phyloP scores from a whole-genome alignment of 2,797 vertebrate genomes.

The Gallinago nigripennis region DNA sequence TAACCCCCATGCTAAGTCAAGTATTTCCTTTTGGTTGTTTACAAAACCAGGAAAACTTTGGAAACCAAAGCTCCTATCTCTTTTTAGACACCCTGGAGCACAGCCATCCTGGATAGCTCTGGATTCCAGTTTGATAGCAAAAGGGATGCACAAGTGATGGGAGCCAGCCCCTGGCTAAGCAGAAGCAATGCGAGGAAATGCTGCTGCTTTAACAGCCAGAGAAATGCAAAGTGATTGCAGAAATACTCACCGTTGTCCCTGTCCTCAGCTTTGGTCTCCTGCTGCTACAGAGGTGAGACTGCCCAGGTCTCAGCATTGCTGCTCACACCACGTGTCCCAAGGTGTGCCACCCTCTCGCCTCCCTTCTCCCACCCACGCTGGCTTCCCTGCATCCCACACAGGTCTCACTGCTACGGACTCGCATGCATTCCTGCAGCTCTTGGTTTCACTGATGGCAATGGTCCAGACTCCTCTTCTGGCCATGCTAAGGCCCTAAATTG shows the following conservation, averaged over 20 bases:
- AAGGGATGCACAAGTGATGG: not conserved
- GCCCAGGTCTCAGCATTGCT: not conserved
- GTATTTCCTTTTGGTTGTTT: not conserved
- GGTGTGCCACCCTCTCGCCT: not conserved
- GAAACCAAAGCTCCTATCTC: not conserved
- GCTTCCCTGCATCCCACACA: rapidly evolving
- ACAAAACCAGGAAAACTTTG: not conserved
- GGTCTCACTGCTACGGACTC: not conserved
- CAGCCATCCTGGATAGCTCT: not conserved
- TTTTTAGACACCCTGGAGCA: not conserved
- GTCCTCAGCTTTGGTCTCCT: not conserved
- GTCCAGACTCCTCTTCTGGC: not conserved
- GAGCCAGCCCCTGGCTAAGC: not conserved
- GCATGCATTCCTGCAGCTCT: not conserved
- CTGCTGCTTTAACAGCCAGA: not conserved
- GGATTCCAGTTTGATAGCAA: not conserved
- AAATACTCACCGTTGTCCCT: not conserved
- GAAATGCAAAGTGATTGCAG: not conserved
- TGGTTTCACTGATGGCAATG: not conserved
- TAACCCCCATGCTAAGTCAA: not conserved
- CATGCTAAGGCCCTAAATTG: rapidly evolving
- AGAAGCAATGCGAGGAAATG: rapidly evolving
- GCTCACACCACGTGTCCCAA: rapidly evolving
- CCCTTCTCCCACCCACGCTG: not conserved
- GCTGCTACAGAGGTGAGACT: not conserved